A percentile compares a stretch with the other conserved stretches of the same genome.
These are phyloP conservation scores for Hirtodrosophila trivittata DNA, from an alignment of 2,888 invertebrate genomes.

Conservation along the genomic window DNA sequence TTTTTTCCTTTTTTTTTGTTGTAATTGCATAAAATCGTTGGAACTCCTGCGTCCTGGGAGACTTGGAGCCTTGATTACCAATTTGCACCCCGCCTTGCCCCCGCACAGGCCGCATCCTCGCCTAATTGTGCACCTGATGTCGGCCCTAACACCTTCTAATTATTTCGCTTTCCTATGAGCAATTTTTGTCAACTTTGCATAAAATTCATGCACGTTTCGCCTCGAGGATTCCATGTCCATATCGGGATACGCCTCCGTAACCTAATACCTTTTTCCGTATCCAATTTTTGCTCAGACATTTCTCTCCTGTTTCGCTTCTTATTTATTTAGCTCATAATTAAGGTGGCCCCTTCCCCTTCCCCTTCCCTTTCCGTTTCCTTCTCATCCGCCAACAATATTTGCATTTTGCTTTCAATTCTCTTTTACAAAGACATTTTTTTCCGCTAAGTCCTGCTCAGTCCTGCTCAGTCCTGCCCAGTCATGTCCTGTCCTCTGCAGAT, in stretches of 20 bases:
- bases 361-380: not conserved
- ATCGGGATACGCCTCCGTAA: not conserved
- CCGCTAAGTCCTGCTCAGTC: no score
- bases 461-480: no score
- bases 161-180: slow-evolving; percentile 53
- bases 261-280: not conserved
- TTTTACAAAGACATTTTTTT: slow-evolving; percentile 12
- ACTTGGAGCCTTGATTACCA: slow-evolving; percentile 67
- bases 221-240: slow-evolving; percentile 3
- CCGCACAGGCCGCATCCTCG: not conserved
- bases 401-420: slow-evolving; percentile 34
- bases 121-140: slow-evolving; percentile 16
- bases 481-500: slow-evolving; percentile 19
- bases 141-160: slow-evolving; percentile 51
- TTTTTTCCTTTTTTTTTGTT: slow-evolving; percentile 26
- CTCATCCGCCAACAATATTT: slow-evolving; percentile 35
- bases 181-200: slow-evolving; percentile 74
- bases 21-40: slow-evolving; percentile 66
- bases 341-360: not conserved
- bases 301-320: slow-evolving; percentile 27
- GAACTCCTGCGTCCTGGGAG: slow-evolving; percentile 37
- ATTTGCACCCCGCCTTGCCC: slow-evolving; percentile 39
- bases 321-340: slow-evolving; percentile 68
- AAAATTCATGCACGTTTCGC: slow-evolving; percentile 64
- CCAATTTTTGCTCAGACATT: slow-evolving; percentile 17